These are phyloP conservation scores for Hipparchia sbordonii DNA, from an alignment of 2,888 invertebrate species.

Conservation along the genomic window DNA sequence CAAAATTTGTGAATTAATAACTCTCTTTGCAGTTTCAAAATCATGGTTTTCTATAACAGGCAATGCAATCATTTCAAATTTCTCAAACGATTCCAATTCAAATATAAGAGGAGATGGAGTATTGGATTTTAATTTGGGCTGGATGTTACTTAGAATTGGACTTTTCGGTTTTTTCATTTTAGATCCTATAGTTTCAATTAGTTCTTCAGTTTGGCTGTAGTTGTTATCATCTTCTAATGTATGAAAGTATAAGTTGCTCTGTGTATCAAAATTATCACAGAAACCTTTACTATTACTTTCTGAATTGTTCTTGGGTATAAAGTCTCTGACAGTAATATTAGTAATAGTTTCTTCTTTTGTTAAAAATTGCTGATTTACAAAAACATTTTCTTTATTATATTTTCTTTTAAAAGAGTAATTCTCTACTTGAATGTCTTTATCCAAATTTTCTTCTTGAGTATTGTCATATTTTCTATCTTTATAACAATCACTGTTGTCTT, in stretches of 20 bases:
- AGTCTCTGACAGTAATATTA: neutral
- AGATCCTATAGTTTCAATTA: constrained; percentile 30
- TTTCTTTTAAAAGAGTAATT: neutral
- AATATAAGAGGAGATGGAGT: constrained; percentile 53
- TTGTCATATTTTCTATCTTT: neutral
- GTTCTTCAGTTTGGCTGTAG: neutral
- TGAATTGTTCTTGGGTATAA: neutral
- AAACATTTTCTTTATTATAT: neutral
- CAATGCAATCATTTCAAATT: constrained; percentile 62
- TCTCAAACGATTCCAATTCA: constrained; percentile 64
- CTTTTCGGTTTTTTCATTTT: constrained; percentile 48
- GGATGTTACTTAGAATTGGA: constrained; percentile 54
- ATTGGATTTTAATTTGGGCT: constrained; percentile 32
- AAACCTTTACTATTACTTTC: neutral
- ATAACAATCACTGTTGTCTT: neutral
- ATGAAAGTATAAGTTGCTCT: neutral
- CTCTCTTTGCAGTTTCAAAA: constrained; percentile 51
- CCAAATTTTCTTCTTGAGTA: neutral
- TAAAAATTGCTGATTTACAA: neutral
- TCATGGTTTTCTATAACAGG: constrained; percentile 55
- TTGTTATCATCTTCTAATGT: constrained; percentile 2
- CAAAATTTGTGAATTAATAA: constrained; percentile 66
- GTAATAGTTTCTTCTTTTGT: neutral
- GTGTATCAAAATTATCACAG: constrained; percentile 3
- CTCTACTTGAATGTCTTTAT: neutral